phyloP scores from a whole-genome alignment of 2,888 invertebrate genomes.

The Lumbricus terrestris region DNA sequence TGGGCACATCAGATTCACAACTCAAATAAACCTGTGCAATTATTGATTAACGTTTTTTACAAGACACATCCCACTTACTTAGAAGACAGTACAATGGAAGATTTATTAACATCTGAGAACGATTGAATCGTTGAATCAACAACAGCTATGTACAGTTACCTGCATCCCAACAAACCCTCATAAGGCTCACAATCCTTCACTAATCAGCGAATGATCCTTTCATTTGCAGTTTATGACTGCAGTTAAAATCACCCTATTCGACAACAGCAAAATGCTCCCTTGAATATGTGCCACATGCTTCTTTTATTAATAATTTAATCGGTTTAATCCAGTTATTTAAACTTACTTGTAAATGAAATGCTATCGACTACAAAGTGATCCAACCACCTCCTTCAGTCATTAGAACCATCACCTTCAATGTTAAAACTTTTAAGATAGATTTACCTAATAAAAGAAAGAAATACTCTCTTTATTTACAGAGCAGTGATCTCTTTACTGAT shows the following conservation, averaged over 20 bases:
- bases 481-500: too few relatives aligned
- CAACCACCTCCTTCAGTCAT: too few relatives aligned
- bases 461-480: background rate
- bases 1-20: background rate
- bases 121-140: background rate
- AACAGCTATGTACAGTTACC: background rate
- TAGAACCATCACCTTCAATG: background rate
- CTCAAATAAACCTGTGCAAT: background rate
- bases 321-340: background rate
- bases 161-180: background rate
- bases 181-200: background rate
- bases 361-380: background rate
- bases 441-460: background rate
- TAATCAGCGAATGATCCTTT: background rate
- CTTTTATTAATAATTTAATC: background rate
- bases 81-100: background rate
- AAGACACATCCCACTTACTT: background rate
- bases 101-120: background rate
- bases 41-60: background rate
- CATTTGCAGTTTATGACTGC: too few relatives aligned
- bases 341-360: too few relatives aligned
- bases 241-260: background rate
- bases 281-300: background rate
- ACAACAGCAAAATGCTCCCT: background rate
- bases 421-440: background rate